A percentile compares a stretch with the other conserved stretches of the same genome.
phyloP scores from a whole-genome alignment of 2,113 vertebrate genomes.

The Hippoglossus stenolepis region DNA sequence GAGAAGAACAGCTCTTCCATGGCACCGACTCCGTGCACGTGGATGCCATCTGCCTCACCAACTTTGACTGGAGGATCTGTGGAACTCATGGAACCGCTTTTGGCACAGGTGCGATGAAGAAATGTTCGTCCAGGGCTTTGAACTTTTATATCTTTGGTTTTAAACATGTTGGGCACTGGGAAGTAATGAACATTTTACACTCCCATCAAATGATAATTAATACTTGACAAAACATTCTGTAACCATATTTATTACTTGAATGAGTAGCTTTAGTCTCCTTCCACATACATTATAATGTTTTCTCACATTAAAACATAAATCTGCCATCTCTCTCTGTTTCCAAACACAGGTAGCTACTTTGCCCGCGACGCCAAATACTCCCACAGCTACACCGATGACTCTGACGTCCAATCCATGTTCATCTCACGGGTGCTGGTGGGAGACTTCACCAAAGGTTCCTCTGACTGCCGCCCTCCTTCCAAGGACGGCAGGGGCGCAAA shows the following conservation, averaged over 20 bases:
- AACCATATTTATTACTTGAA: too few species aligned
- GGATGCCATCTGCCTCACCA: conserved; percentile 78
- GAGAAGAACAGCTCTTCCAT: conserved; percentile 83
- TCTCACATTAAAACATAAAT: neutral
- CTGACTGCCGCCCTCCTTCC: conserved; percentile 84
- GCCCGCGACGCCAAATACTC: conserved; percentile 90
- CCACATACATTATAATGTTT: neutral
- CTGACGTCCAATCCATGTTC: conserved; percentile 82
- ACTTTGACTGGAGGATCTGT: conserved; percentile 88
- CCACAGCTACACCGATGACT: conserved; percentile 75
- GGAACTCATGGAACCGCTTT: conserved; percentile 81
- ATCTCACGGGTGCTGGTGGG: conserved; percentile 90
- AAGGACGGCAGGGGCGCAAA: conserved; percentile 74
- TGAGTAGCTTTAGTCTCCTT: neutral
- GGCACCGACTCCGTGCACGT: conserved; percentile 70
- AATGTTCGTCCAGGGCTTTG: neutral
- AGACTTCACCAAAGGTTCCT: conserved; percentile 81
- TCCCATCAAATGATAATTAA: too few species aligned
- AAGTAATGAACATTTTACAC: too few species aligned
- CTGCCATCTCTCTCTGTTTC: conserved; percentile 1
- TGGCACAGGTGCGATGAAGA: conserved; percentile 81
- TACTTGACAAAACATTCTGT: too few species aligned
- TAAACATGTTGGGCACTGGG: too few species aligned
- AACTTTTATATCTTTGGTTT: neutral
- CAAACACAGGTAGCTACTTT: conserved; percentile 91